phyloP scores from a whole-genome alignment of 2,113 vertebrate genomes.

The Craseonycteris thonglongyai region DNA sequence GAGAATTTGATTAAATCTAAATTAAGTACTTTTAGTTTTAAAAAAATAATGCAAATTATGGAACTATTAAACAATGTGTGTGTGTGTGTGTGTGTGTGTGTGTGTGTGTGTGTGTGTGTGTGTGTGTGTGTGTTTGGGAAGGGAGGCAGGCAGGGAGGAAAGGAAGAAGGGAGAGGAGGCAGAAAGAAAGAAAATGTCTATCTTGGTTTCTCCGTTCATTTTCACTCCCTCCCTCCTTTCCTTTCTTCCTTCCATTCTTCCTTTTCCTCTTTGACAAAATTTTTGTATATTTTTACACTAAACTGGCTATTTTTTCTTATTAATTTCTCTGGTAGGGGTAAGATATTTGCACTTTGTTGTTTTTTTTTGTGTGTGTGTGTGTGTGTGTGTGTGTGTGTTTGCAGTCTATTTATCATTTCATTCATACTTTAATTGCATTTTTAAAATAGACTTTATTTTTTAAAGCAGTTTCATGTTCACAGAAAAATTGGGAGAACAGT shows the following conservation, averaged over 20 bases:
- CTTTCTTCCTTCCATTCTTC: no score
- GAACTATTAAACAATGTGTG: not conserved
- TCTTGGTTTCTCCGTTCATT: no score
- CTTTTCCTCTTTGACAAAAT: not conserved
- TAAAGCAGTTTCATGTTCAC: not conserved
- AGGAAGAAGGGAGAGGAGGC: no score
- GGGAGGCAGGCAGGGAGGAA: not conserved
- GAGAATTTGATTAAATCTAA: not conserved
- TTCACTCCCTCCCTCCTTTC: not conserved
- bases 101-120: not conserved
- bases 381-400: not conserved
- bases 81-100: not conserved
- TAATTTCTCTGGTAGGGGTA: not conserved
- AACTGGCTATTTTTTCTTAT: not conserved
- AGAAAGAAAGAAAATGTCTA: no score
- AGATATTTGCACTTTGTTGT: not conserved
- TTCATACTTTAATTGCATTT: not conserved
- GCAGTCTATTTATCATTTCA: not conserved
- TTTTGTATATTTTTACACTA: not conserved
- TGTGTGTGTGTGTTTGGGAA: not conserved
- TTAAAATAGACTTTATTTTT: not conserved
- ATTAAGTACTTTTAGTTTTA: not conserved
- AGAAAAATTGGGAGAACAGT: not conserved
- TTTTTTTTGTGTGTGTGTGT: not conserved
- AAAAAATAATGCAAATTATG: not conserved